Percentiles rank a stretch among this genome's conserved stretches.
Conservation (phyloP, 2,113 vertebrate species). For the Burhinus oedicnemus region DNA sequence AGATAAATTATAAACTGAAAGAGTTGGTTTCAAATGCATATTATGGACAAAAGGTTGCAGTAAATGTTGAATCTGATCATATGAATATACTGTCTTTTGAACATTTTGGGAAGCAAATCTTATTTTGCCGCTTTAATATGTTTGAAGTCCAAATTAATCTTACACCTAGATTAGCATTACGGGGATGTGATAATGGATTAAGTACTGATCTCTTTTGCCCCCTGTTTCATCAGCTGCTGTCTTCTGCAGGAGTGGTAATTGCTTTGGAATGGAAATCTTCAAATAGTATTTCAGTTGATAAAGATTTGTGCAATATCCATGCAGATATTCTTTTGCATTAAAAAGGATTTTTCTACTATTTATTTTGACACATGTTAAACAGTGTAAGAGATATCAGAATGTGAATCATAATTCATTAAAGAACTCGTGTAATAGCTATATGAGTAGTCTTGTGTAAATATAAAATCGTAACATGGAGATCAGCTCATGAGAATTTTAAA, state of each 20-base stretch:
- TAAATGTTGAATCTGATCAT: constrained; percentile 7
- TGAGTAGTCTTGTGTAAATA: background rate
- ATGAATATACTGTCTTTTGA: constrained; percentile 35
- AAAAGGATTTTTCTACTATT: constrained; percentile 45
- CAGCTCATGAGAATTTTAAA: background rate
- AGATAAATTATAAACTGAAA: background rate
- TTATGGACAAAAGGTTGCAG: background rate
- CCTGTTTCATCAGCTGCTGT: constrained; percentile 55
- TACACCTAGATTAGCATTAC: constrained; percentile 67
- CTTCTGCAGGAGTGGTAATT: constrained; percentile 66
- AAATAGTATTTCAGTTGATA: constrained; percentile 48
- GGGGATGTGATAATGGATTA: constrained; percentile 70
- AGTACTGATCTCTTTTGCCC: constrained; percentile 56
- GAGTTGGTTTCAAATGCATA: background rate
- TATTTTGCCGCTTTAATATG: constrained; percentile 59
- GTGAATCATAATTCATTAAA: constrained; percentile 42
- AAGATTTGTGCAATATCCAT: constrained; percentile 49
- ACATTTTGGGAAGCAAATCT: constrained; percentile 40
- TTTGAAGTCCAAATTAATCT: constrained; percentile 70
- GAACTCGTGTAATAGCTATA: background rate
- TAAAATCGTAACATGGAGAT: constrained; percentile 8
- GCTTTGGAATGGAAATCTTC: constrained; percentile 66
- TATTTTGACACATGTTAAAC: constrained; percentile 53
- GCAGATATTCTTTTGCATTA: constrained; percentile 53
- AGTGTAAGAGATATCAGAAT: constrained; percentile 18